Base-by-base conservation (phyloP, 2,113 vertebrate genomes). In the Carassius auratus region DNA sequence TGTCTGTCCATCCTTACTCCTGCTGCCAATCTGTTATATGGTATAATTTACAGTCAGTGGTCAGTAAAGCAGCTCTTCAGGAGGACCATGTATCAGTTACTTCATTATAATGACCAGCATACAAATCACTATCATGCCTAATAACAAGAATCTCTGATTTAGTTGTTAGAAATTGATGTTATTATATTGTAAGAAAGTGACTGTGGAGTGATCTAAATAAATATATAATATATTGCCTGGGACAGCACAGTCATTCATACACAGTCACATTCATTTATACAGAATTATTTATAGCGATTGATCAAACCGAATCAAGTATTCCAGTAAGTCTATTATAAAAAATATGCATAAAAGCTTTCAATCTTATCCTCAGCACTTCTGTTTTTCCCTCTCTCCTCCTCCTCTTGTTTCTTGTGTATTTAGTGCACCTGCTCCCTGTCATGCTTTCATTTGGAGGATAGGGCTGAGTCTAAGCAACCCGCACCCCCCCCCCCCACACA, bases 341-440 rank as follows among this genome's bases (percentile, higher is more conserved):
- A 45, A 45, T 45, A 45, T 7, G 42, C 8, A 42, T 42, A 75
- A 79, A 36, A 33, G 2, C 19, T 13, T 71, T 83, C 19, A 83
- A 5, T 74, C 30, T 17, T 73, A n/a, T 4, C 52, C 5, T 38
- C 50, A 59, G 52, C 23, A 15, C 42, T 83, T 19, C 26, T 71
- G 45, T 38, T n/a, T 0, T 5, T 66, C 36, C 21, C 45, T 36
- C 30, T 12, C 26, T 83, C 36, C 73, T 9, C 61, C 69, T 75
- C 73, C 76, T 42, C n/a, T 71, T 42, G 26, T 50, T 8, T 21
- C 33, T 50, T 8, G 6, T 59, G 17, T 21, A 19, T 59, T 19
- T 26, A 7, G 42, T 77, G 84, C 84, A 85, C 74, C 84, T 85
- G 84, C 84, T 85, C 57, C 62, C 75, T 55, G 61, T 84, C 59